Base-by-base conservation (phyloP, 2,797 vertebrate species). In the Hoplostethus mediterraneus region DNA sequence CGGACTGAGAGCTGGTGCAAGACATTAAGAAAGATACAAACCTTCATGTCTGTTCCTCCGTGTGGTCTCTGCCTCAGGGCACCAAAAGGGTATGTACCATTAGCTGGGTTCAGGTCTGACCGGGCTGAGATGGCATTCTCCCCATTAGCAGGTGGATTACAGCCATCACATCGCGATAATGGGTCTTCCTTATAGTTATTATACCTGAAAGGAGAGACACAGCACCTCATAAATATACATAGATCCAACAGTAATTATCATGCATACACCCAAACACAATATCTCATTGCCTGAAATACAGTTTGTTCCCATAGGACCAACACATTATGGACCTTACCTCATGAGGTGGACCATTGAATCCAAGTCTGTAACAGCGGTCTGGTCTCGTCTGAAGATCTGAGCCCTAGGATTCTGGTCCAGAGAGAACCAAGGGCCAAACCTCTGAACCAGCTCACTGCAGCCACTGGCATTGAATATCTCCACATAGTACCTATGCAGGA, bases 11-110 rank as follows among this genome's bases (percentile, higher is more conserved):
- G 9, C 44, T 33, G n/a, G 21, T 21, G 12, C 0, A 77, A 40
- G 6, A 13, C 12, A 62, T 7, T 0, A 28, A 67, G 14, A 48
- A 40, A 63, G 44, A 62, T 30, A 5, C 42, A 75, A 64, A 91
- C 98, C 97, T 98, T 99, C 95, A 96, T 95, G 49, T 99, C 98
- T 0, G 96, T 98, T 86, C 96, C 97, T 0, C 97, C 97, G 0
- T 99, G 97, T 8, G 93, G 87, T 62, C 98, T 95, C 92, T 97
- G 97, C 25, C 9, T 81, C 79, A 99, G 93, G 13, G 97, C 97
- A 0, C 93, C 93, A 86, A 99, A 98, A 0, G 98, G 98, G 88
- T 99, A 99, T 0, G 97, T 97, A 81, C 97, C 98, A 0, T 98
- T 97, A 38, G 93, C 70, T 0, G 94, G 95, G 86, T 98, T 99